phyloP scores from a whole-genome alignment of 2,797 vertebrate species.

The Myotis pilosus region DNA sequence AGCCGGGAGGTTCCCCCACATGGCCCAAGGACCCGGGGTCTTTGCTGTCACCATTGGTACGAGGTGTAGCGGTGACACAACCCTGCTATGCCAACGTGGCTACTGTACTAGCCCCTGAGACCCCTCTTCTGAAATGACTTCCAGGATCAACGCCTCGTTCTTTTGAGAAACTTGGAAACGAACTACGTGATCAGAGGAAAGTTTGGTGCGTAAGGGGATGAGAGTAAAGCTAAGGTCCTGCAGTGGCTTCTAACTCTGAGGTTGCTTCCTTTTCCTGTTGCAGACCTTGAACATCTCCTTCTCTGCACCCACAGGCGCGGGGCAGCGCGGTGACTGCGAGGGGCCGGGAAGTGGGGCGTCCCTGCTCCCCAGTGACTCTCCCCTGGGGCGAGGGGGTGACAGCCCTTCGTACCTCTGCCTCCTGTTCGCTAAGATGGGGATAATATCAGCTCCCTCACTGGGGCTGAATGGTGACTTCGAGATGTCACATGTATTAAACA shows the following conservation, averaged over 20 bases:
- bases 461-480: background rate
- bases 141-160: background rate
- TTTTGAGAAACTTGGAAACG: background rate
- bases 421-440: background rate
- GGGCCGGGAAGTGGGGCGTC: too few relatives aligned
- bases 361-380: background rate
- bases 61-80: background rate
- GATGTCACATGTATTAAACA: rapidly evolving
- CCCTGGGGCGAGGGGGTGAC: background rate
- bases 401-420: background rate
- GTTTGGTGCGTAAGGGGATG: background rate
- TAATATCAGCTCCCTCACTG: background rate
- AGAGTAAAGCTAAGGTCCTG: background rate
- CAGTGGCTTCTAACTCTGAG: background rate
- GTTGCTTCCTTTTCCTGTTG: too few relatives aligned
- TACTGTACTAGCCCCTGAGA: background rate
- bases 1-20: background rate
- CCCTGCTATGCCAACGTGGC: background rate
- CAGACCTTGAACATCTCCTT: background rate
- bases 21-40: background rate
- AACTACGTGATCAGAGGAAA: background rate
- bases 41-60: background rate
- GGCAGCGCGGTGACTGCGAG: background rate
- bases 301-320: background rate
- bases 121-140: background rate